Percentiles rank a stretch among this genome's conserved stretches.
Evolutionary conservation across 2,113 vertebrate species (phyloP).

Genomic region (Benitochromis conjunctus): DNA sequence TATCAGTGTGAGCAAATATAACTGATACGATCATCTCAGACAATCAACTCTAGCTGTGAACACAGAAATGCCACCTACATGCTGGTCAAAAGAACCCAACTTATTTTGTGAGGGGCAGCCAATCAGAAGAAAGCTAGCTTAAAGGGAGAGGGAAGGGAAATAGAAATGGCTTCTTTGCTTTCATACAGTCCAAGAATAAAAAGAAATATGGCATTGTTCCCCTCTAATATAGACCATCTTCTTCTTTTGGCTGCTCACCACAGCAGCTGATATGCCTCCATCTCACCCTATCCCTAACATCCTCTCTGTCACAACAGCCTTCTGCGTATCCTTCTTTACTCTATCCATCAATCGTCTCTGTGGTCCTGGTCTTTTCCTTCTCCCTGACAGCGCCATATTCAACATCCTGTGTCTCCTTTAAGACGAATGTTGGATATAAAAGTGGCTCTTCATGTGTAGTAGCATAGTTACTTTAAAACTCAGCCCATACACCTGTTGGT

Average conservation of each 20-base stretch:
- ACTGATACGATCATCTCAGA: neutral
- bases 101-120: neutral
- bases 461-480: slow-evolving; percentile 5
- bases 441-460: neutral
- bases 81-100: neutral
- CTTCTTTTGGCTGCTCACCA: neutral
- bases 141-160: neutral
- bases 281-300: neutral
- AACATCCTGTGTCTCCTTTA: neutral
- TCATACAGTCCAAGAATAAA: neutral
- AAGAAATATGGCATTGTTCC: neutral
- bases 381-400: neutral
- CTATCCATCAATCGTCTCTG: neutral
- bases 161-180: neutral
- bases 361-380: neutral
- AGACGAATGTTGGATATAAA: neutral
- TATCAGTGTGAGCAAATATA: neutral
- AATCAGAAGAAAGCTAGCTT: neutral
- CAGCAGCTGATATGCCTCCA: neutral
- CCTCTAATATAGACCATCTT: neutral
- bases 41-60: neutral
- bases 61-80: neutral
- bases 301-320: neutral
- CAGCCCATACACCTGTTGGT: neutral
- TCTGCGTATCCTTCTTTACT: neutral